A percentile compares a stretch with the other conserved stretches of the same genome.
These are phyloP conservation scores for Drosophila pseudoananassae DNA, from an alignment of 1,140 invertebrate species.

Conservation along the genomic window DNA sequence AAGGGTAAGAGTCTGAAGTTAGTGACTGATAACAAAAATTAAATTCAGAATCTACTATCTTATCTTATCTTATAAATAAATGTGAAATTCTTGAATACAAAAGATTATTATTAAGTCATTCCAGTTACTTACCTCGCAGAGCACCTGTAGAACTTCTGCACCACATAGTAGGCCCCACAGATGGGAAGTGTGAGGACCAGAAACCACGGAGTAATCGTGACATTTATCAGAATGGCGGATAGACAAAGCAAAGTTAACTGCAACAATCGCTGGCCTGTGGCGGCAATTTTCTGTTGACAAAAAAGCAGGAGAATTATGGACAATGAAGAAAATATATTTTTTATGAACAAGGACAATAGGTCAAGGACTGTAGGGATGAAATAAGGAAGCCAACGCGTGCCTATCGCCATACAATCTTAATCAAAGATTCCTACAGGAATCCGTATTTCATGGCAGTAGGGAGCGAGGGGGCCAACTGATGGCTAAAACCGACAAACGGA, in stretches of 20 bases:
- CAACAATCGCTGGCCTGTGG: conserved; percentile 89
- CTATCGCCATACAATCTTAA: conserved; percentile 60
- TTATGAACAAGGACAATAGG: not conserved
- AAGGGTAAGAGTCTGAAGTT: no score
- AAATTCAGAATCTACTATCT: no score
- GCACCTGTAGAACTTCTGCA: conserved; percentile 89
- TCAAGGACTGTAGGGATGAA: not conserved
- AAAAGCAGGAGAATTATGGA: conserved; percentile 18
- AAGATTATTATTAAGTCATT: not conserved
- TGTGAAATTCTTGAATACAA: no score
- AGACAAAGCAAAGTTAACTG: conserved; percentile 90
- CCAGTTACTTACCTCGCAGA: conserved; percentile 87
- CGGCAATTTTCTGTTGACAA: conserved; percentile 89
- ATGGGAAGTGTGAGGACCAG: conserved; percentile 88
- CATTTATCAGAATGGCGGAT: conserved; percentile 90
- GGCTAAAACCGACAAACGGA: conserved; percentile 24
- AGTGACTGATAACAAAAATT: no score
- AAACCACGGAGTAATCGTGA: conserved; percentile 89
- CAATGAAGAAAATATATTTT: not conserved
- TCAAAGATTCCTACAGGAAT: conserved; percentile 17
- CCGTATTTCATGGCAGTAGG: conserved; percentile 39
- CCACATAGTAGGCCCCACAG: conserved; percentile 87
- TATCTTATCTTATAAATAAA: no score
- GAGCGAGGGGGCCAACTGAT: conserved; percentile 8
- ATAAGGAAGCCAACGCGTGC: conserved; percentile 52